Conservation (phyloP, 2,797 vertebrate genomes). For the Chromis chromis region DNA sequence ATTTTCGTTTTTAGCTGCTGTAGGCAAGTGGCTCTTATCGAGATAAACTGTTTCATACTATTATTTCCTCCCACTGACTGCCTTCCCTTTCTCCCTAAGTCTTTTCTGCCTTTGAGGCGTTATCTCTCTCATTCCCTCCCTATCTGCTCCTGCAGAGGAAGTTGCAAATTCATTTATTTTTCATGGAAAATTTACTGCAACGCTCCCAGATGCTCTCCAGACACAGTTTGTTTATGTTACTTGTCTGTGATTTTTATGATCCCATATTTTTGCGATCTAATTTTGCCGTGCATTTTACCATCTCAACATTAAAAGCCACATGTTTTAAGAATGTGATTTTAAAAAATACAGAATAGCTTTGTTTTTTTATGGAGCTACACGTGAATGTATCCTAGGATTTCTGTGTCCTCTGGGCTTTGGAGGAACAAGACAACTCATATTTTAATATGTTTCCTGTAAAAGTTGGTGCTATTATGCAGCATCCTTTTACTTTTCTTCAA, state of each 20-base stretch:
- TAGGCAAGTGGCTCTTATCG: slow-evolving; percentile 30
- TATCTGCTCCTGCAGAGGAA: slow-evolving; percentile 50
- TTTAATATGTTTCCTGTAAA: slow-evolving; percentile 2
- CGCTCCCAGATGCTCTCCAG: slow-evolving; percentile 37
- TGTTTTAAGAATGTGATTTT: slow-evolving; percentile 13
- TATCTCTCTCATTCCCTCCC: slow-evolving; percentile 23
- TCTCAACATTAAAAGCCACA: slow-evolving; percentile 21
- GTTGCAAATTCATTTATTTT: slow-evolving; percentile 62
- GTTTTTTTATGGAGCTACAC: background rate
- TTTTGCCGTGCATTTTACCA: slow-evolving; percentile 32
- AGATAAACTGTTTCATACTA: slow-evolving; percentile 54
- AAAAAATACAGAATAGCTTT: background rate
- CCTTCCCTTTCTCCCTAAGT: slow-evolving; percentile 26
- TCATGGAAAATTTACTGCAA: slow-evolving; percentile 52
- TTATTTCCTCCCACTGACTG: slow-evolving; percentile 39
- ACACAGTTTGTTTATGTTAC: slow-evolving; percentile 44
- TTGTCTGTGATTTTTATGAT: slow-evolving; percentile 40
- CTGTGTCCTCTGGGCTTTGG: slow-evolving; percentile 9
- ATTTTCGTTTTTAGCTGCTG: slow-evolving; percentile 41
- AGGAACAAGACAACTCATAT: background rate
- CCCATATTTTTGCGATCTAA: slow-evolving; percentile 40
- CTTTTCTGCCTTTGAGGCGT: slow-evolving; percentile 45
- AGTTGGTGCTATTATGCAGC: slow-evolving; percentile 15
- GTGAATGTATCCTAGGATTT: background rate
- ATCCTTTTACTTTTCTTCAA: slow-evolving; percentile 25